These are phyloP conservation scores for Nannoperca australis DNA, from an alignment of 2,797 vertebrate genomes.

Conservation along the genomic window DNA sequence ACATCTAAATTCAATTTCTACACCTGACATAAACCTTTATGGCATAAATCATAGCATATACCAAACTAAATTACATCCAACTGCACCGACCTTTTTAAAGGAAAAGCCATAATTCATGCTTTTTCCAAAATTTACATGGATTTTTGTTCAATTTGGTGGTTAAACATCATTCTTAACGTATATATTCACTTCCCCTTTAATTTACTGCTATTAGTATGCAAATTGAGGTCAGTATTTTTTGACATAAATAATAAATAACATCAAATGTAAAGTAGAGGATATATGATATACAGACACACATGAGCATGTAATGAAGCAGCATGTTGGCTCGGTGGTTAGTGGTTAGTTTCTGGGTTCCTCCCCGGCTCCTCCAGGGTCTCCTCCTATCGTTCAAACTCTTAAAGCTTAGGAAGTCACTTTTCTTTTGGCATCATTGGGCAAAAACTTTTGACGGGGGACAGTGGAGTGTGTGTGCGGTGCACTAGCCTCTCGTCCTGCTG, in stretches of 20 bases:
- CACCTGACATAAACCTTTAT: slow-evolving; percentile 48
- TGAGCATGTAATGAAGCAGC: background rate
- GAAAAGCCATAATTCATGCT: slow-evolving; percentile 24
- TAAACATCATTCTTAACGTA: background rate
- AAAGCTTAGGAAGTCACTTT: too few relatives aligned
- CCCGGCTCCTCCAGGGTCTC: background rate
- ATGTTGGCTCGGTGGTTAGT: background rate
- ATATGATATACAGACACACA: background rate
- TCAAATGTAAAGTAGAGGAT: slow-evolving; percentile 1
- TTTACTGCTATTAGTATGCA: background rate
- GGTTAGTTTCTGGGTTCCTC: slow-evolving; percentile 1
- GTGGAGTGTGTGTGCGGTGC: too few relatives aligned
- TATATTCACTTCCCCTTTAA: background rate
- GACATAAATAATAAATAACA: background rate
- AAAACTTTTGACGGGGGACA: too few relatives aligned
- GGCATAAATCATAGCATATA: slow-evolving; percentile 36
- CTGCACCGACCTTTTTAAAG: slow-evolving; percentile 20
- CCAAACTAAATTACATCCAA: slow-evolving; percentile 46
- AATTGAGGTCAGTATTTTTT: background rate
- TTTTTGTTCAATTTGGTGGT: slow-evolving; percentile 11
- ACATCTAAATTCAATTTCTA: slow-evolving; percentile 54
- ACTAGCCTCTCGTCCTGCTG: too few relatives aligned
- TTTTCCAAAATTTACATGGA: slow-evolving; percentile 16
- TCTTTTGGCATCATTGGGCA: too few relatives aligned
- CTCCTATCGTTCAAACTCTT: too few relatives aligned